Evolutionary conservation across 2,113 vertebrate genomes (phyloP).

Genomic region (Perca flavescens): DNA sequence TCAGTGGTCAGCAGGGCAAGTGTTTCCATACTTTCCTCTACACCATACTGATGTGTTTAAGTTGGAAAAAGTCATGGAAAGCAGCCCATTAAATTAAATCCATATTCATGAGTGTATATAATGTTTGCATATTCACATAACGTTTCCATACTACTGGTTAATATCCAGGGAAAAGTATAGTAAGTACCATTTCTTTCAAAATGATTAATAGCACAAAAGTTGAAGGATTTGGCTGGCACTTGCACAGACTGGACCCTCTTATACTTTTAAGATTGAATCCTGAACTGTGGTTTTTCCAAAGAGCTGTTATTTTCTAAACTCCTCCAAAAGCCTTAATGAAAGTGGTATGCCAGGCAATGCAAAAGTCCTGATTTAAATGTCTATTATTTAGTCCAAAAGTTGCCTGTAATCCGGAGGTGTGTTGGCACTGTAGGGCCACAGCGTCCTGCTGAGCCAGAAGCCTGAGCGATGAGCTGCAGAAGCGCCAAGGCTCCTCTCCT

Average conservation of each 20-base stretch:
- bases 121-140: neutral
- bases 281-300: constrained; percentile 26
- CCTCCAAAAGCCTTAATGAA: neutral
- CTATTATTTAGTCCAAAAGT: constrained; percentile 32
- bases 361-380: constrained; percentile 34
- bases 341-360: constrained; percentile 3
- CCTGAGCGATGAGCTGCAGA: constrained; percentile 74
- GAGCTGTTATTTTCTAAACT: neutral
- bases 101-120: neutral
- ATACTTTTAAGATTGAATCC: constrained; percentile 7
- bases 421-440: constrained; percentile 28
- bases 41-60: neutral
- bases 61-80: neutral
- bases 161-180: neutral
- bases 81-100: neutral
- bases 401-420: constrained; percentile 38
- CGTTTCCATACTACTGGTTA: neutral
- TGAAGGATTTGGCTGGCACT: constrained; percentile 8
- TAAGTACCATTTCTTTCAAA: neutral
- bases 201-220: constrained; percentile 18
- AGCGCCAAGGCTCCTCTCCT: constrained; percentile 38
- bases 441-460: constrained; percentile 43
- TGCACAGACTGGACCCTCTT: neutral
- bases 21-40: constrained; percentile 3
- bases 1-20: neutral